Evolutionary conservation across 1,140 invertebrate species (phyloP), one percentile per base, ranked within the genome.

Genomic region (Drosophila repleta): DNA sequence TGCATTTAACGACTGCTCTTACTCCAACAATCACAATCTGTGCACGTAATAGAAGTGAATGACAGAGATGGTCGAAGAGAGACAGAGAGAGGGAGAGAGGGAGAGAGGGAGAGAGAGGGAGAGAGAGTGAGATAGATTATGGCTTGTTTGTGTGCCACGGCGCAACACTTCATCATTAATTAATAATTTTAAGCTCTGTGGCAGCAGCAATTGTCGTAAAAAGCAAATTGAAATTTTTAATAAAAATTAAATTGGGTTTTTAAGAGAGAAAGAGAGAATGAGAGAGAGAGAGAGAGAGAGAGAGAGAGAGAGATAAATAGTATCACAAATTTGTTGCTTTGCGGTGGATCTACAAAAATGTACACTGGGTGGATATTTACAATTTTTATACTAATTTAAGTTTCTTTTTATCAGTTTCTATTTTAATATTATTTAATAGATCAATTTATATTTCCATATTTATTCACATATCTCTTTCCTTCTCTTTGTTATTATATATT

Each of bases 1-100:
- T 76, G 49, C 45, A 69, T 68, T 79, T 51, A 80, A 61, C 55
- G 35, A 39, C 29, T 29, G 15, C 49, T 49, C 45, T 37, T 18
- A 62, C 57, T 64, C 17, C 63, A 39, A 48, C 49, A 73, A 78
- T 65, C 26, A 39, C 18, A 29, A 5, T n/a, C 32, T 10, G 18
- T 2, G 51, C 20, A 32, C 35, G 46, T 39, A 78, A 78, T 66
- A 79, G 43, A 73, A 55, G 46, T 32, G 52, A 15, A 21, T 57
- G 35, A 29, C 32, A 37, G 53, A 41, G 13, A 29, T 32, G 15
- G 17, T 10, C 24, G 43, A 26, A 51, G 53, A 37, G 61, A 73
- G 60, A 67, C 29, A 73, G 11, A 60, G 51, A 10, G 32, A 56
- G 32, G n/a, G 32, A 21, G 52, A 26, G 21, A 26, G 37, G 3